A percentile compares a stretch with the other conserved stretches of the same genome.
Conservation (phyloP, 2,797 vertebrate species). For the Tachyglossus aculeatus region DNA sequence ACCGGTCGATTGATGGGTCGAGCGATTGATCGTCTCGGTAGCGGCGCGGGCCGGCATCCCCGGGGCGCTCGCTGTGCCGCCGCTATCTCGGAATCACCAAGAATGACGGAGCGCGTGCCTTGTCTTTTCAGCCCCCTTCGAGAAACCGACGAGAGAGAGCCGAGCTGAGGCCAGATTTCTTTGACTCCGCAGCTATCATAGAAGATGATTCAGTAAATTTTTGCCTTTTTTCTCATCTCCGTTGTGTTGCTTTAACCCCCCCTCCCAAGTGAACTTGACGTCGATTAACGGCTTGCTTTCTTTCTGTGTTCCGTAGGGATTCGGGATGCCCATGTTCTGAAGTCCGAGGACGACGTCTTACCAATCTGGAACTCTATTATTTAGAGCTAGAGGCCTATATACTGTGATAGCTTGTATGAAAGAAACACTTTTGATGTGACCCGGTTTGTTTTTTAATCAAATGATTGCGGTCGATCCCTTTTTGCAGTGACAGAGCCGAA, state of each 20-base stretch:
- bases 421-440: constrained; percentile 82
- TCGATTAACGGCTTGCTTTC: constrained; percentile 47
- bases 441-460: constrained; percentile 82
- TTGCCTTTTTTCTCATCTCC: not conserved
- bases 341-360: constrained; percentile 78
- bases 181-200: constrained; percentile 98
- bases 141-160: constrained; percentile 97
- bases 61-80: too few species aligned
- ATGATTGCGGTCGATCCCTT: constrained; percentile 80
- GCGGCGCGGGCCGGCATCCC: too few species aligned
- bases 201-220: constrained; percentile 96
- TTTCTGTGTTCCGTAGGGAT: constrained; percentile 80
- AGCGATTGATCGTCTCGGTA: too few species aligned
- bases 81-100: too few species aligned
- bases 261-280: not conserved
- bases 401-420: constrained; percentile 87
- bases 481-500: constrained; percentile 73
- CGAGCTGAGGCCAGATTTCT: constrained; percentile 98
- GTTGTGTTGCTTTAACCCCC: not conserved
- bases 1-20: too few species aligned
- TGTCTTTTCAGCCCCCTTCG: constrained; percentile 88
- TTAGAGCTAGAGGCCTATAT: constrained; percentile 88
- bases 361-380: constrained; percentile 85
- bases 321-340: constrained; percentile 99
- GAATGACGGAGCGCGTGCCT: too few species aligned